phyloP scores from a whole-genome alignment of 1,140 invertebrate genomes.

The Listronotus oregonensis region DNA sequence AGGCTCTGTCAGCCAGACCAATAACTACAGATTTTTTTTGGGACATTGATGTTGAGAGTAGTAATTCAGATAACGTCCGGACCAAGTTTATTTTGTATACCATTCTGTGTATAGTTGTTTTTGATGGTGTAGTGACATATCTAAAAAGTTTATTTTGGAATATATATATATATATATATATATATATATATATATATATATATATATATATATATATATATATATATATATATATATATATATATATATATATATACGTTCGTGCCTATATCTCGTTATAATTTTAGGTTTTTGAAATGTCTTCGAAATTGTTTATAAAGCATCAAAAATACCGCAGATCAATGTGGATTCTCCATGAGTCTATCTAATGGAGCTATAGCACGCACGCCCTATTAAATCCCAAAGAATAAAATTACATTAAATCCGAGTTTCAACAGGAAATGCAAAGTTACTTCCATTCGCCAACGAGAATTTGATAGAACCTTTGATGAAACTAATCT shows the following conservation, averaged over 20 bases:
- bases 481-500: slow-evolving; percentile 1
- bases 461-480: background rate
- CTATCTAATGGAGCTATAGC: slow-evolving; percentile 9
- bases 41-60: no score
- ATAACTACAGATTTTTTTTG: no score
- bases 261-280: slow-evolving; percentile 9
- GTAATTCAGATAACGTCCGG: no score
- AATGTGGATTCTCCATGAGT: slow-evolving; percentile 14
- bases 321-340: slow-evolving; percentile 20
- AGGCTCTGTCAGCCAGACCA: no score
- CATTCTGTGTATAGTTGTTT: no score
- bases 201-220: no score
- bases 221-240: no score
- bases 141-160: no score
- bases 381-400: slow-evolving; percentile 11
- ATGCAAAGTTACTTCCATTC: slow-evolving; percentile 2
- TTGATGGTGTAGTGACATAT: no score
- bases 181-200: no score
- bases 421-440: slow-evolving; percentile 13
- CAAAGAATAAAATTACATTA: slow-evolving; percentile 13
- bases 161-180: no score
- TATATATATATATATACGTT: slow-evolving; percentile 2
- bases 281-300: background rate
- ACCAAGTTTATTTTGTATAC: no score
- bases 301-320: slow-evolving; percentile 17